A percentile compares a stretch with the other conserved stretches of the same genome.
Conservation (phyloP, 2,113 vertebrate genomes). For the Malaclemys terrapin region DNA sequence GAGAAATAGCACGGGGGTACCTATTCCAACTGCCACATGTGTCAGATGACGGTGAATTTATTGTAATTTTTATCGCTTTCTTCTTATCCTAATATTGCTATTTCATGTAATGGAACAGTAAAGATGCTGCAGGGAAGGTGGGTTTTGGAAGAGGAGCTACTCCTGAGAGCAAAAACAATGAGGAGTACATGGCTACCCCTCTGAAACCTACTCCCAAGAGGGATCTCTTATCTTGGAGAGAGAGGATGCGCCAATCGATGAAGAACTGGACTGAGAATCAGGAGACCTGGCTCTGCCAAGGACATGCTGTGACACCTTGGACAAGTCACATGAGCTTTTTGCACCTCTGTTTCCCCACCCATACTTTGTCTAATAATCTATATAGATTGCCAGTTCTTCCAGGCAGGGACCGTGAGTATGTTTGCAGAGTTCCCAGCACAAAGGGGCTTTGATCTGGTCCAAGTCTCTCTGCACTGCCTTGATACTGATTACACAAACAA, state of each 20-base stretch:
- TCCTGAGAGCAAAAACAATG: neutral
- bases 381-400: fast-evolving
- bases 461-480: fast-evolving
- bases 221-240: neutral
- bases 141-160: neutral
- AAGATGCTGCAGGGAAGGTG: neutral
- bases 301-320: fast-evolving
- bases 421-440: neutral
- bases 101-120: neutral
- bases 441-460: neutral
- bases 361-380: fast-evolving
- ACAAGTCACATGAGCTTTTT: neutral
- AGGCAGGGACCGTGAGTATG: neutral
- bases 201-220: neutral
- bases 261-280: fast-evolving
- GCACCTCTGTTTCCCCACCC: neutral
- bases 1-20: neutral
- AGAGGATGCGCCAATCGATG: fast-evolving
- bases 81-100: neutral
- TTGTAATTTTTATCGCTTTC: neutral
- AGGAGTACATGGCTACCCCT: fast-evolving
- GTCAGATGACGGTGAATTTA: neutral
- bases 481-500: neutral
- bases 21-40: neutral
- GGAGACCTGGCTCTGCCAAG: neutral